Evolutionary conservation across 64 coral and sea anemone genomes (phyloP).

Genomic region (Montipora sp.): DNA sequence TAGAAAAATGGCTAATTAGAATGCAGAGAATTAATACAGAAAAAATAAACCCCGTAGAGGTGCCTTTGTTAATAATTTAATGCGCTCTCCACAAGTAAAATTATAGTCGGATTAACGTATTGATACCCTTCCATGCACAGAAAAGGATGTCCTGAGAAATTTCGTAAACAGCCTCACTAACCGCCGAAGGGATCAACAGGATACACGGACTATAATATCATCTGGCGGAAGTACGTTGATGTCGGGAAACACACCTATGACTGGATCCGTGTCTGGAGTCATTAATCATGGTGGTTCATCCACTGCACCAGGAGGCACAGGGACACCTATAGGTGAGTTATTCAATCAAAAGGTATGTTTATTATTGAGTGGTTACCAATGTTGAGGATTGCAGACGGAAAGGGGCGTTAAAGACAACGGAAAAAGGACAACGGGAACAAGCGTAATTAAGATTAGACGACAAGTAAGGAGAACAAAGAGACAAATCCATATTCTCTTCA

Average conservation of each 20-base stretch:
- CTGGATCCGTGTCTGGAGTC: slow-evolving; percentile 1
- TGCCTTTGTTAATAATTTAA: too few relatives aligned
- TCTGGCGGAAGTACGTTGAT: background rate
- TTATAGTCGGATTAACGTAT: background rate
- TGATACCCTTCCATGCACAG: background rate
- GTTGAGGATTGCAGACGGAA: too few relatives aligned
- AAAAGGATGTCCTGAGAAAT: background rate
- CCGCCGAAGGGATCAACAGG: background rate
- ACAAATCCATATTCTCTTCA: too few relatives aligned
- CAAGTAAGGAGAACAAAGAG: too few relatives aligned
- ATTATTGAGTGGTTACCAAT: too few relatives aligned
- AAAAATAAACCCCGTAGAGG: too few relatives aligned
- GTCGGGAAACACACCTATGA: background rate
- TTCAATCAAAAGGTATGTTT: background rate
- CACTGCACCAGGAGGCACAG: background rate
- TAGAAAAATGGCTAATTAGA: too few relatives aligned
- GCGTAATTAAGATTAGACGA: too few relatives aligned
- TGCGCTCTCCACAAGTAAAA: too few relatives aligned
- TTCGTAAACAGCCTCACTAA: slow-evolving; percentile 16
- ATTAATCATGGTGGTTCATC: background rate
- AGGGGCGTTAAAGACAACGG: too few relatives aligned
- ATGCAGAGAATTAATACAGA: too few relatives aligned
- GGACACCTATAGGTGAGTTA: slow-evolving; percentile 8
- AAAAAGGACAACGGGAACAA: too few relatives aligned
- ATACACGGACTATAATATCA: background rate